These are phyloP conservation scores for Temnothorax longispinosus DNA, from an alignment of 1,140 invertebrate genomes.

Conservation along the genomic window DNA sequence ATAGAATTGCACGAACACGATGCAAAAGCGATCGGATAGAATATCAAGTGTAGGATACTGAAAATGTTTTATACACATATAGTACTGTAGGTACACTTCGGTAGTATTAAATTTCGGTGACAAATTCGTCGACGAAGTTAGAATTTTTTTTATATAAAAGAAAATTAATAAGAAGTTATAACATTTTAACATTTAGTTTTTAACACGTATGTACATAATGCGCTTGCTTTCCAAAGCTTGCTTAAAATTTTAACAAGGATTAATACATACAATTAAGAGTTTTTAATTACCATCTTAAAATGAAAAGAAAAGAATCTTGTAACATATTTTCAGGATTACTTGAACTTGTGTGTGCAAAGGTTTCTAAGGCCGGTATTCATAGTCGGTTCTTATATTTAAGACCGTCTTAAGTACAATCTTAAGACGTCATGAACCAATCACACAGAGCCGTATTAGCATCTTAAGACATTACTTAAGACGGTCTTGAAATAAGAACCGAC, in stretches of 20 bases:
- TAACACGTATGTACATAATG: neutral
- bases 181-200: neutral
- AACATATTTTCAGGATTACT: neutral
- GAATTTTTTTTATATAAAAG: neutral
- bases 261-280: neutral
- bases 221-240: too few species aligned
- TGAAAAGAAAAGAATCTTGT: too few species aligned
- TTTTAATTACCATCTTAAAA: neutral
- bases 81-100: neutral
- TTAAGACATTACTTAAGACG: too few species aligned
- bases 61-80: neutral
- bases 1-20: slow-evolving; percentile 5
- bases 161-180: neutral
- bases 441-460: too few species aligned
- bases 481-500: too few species aligned
- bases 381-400: too few species aligned
- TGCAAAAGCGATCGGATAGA: neutral
- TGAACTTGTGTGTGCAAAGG: neutral
- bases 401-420: too few species aligned
- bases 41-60: neutral
- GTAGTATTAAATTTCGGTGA: slow-evolving; percentile 1
- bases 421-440: too few species aligned
- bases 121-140: neutral
- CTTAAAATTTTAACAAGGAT: neutral
- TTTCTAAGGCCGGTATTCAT: too few species aligned